Evolutionary conservation across 35 echinoderm and acorn worm species (phyloP).

Genomic region (Hemicentrotus pulcherrimus): DNA sequence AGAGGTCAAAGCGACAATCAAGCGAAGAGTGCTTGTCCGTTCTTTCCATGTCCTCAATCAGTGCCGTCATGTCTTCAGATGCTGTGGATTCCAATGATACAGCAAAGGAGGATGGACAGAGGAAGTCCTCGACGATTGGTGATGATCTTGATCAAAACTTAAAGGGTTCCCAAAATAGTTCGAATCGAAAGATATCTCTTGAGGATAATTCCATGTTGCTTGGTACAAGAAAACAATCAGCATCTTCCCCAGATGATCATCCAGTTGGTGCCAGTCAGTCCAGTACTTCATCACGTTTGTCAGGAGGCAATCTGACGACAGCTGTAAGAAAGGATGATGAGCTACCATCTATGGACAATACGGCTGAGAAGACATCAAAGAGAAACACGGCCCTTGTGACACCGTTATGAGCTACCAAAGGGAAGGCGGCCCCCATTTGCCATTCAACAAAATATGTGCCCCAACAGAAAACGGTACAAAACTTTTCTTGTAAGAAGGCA

Average conservation of each 20-base stretch:
- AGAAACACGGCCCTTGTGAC: background rate
- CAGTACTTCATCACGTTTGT: background rate
- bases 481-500: background rate
- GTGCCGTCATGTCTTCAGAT: background rate
- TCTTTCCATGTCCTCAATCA: conserved; percentile 39
- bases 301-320: background rate
- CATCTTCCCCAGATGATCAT: background rate
- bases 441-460: background rate
- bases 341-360: background rate
- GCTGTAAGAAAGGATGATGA: background rate
- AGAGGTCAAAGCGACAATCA: background rate
- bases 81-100: background rate
- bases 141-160: background rate
- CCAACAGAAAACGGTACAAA: background rate
- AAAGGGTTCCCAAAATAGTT: background rate
- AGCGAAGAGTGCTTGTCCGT: conserved; percentile 58
- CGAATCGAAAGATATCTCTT: background rate
- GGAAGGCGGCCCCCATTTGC: background rate
- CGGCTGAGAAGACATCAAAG: background rate
- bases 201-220: background rate
- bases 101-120: background rate
- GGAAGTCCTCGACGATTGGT: background rate
- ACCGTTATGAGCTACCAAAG: background rate
- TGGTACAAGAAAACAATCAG: background rate
- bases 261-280: background rate